Evolutionary conservation across 2,797 vertebrate species (phyloP).

Genomic region (Diglossa cyanea): DNA sequence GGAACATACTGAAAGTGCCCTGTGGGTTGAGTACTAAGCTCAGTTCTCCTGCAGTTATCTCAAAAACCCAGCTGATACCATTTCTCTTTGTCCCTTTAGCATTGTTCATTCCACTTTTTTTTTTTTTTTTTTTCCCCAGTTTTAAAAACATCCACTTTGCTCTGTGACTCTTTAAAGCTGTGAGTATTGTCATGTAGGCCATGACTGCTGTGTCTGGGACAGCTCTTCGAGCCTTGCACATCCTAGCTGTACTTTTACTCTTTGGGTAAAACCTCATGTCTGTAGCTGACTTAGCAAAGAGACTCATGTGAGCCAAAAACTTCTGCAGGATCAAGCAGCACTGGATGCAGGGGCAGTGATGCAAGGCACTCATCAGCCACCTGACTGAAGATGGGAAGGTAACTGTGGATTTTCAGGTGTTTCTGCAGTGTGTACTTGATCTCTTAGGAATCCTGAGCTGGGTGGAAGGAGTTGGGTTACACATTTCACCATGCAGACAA

Average conservation of each 20-base stretch:
- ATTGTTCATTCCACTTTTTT: not conserved
- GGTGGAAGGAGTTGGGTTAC: not conserved
- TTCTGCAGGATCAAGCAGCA: not conserved
- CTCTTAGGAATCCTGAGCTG: not conserved
- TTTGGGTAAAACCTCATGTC: not conserved
- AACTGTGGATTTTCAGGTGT: not conserved
- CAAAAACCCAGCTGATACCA: rapidly evolving
- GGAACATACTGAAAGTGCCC: not conserved
- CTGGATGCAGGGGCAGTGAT: not conserved
- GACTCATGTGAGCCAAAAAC: not conserved
- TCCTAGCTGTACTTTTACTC: not conserved
- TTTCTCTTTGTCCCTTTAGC: not conserved
- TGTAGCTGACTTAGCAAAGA: not conserved
- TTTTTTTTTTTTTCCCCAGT: rapidly evolving
- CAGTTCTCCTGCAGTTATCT: not conserved
- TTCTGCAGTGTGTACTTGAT: not conserved
- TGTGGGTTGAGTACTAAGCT: not conserved
- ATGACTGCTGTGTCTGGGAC: not conserved
- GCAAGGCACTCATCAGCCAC: too few relatives aligned
- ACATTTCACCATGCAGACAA: not conserved
- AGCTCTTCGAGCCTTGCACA: not conserved
- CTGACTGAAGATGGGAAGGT: not conserved
- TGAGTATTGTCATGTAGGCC: not conserved
- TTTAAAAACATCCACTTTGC: not conserved
- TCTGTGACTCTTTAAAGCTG: not conserved